Percentiles rank a stretch among this genome's conserved stretches.
These are phyloP conservation scores for Nebria salina DNA, from an alignment of 2,888 invertebrate species.

Conservation along the genomic window DNA sequence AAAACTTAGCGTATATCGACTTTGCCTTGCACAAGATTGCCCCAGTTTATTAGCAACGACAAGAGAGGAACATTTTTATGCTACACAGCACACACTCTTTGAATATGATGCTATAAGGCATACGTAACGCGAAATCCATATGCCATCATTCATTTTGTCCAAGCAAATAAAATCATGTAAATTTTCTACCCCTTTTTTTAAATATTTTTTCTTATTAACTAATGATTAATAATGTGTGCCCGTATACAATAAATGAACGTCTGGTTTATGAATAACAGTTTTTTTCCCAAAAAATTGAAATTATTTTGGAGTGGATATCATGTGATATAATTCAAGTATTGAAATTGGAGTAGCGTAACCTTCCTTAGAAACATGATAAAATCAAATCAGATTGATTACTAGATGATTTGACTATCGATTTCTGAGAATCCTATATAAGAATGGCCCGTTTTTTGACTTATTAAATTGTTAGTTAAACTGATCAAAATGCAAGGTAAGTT, in stretches of 20 bases:
- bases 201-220: no score
- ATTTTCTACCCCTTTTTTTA: no score
- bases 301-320: not conserved
- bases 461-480: not conserved
- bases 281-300: not conserved
- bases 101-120: no score
- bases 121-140: no score
- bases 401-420: not conserved
- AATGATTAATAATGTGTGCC: no score
- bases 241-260: no score
- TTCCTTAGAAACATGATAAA: not conserved
- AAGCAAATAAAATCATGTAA: no score
- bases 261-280: not conserved
- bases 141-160: no score
- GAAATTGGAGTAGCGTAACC: not conserved
- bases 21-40: constrained; percentile 15
- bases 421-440: not conserved
- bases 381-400: not conserved
- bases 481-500: constrained; percentile 1
- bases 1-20: constrained; percentile 18
- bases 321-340: not conserved
- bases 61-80: not conserved
- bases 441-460: not conserved
- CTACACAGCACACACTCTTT: not conserved
- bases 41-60: not conserved